Base-by-base conservation (phyloP, 2,113 vertebrate species). In the Etheostoma cragini region DNA sequence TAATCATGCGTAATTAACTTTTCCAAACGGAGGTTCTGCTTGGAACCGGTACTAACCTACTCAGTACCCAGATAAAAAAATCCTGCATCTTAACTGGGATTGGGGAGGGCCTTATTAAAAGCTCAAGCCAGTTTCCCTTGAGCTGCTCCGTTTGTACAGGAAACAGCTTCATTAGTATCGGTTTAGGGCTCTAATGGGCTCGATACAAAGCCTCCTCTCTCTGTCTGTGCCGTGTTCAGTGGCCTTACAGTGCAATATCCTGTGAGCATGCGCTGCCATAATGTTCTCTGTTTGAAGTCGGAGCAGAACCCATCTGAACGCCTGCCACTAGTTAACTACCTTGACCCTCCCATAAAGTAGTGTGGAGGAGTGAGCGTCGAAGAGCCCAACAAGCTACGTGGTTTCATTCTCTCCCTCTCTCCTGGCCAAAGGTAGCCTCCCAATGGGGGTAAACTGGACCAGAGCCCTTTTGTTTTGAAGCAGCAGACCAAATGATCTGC, bases 1-100 rank as follows among this genome's bases (percentile, higher is more conserved):
- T 98, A 98, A 98, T 99, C 98, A 97, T 96, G 96, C 96, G 96
- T 98, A 98, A 99, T 99, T 98, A 99, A 98, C 96, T 98, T 97
- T 97, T 96, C 96, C 93, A 95, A 91, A 84, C 95, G 94, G 95
- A 97, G 96, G 95, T 97, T 89, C 84, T 81, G 78, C 85, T 87
- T 69, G 95, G 95, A 96, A 96, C 96, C 96, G 95, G 95, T 30
- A 49, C 68, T 84, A 79, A 83, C 81, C 87, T 76, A 68, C 81
- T 87, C 83, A 73, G 72, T 89, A 86, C 87, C 64, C 60, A 75
- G 82, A 88, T 87, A 93, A 95, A 96, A n/a, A 52, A 69, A 97
- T 94, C 93, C 83, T 81, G 85, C 92, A 94, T 96, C 91, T 96
- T 96, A 96, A 95, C 95, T 91, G 93, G 95, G 95, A 96, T 95